phyloP scores from a whole-genome alignment of 2,888 invertebrate species.

The Orgyia antiqua region DNA sequence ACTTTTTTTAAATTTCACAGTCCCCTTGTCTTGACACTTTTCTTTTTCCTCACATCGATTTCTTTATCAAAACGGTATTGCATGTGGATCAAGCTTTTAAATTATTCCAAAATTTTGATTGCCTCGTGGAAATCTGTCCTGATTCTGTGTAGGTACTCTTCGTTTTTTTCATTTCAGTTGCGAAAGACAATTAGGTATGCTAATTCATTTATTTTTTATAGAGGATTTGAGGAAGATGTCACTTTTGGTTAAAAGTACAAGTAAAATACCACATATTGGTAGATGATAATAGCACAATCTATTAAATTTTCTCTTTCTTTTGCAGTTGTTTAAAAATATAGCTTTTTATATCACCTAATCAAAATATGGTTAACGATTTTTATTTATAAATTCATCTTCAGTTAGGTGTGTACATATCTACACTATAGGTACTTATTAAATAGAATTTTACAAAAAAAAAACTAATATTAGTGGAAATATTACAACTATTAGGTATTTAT shows the following conservation, averaged over 20 bases:
- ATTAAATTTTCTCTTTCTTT: no score
- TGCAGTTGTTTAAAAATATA: no score
- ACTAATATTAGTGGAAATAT: no score
- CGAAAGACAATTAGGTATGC: constrained; percentile 70
- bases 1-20: constrained; percentile 42
- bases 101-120: constrained; percentile 69
- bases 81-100: constrained; percentile 57
- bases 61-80: constrained; percentile 46
- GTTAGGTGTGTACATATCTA: no score
- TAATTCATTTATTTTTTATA: constrained; percentile 70
- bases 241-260: constrained; percentile 45
- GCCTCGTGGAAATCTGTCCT: constrained; percentile 57
- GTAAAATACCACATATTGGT: no score
- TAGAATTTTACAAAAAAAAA: no score
- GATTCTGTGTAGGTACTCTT: constrained; percentile 49
- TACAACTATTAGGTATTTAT: no score
- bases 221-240: constrained; percentile 53
- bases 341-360: no score
- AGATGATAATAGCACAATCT: no score
- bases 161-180: constrained; percentile 59
- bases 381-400: no score
- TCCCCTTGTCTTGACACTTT: constrained; percentile 35
- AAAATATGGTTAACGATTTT: no score
- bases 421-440: no score
- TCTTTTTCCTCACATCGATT: constrained; percentile 51